Conservation (phyloP, 1,140 invertebrate genomes). For the Pararge aegeria region DNA sequence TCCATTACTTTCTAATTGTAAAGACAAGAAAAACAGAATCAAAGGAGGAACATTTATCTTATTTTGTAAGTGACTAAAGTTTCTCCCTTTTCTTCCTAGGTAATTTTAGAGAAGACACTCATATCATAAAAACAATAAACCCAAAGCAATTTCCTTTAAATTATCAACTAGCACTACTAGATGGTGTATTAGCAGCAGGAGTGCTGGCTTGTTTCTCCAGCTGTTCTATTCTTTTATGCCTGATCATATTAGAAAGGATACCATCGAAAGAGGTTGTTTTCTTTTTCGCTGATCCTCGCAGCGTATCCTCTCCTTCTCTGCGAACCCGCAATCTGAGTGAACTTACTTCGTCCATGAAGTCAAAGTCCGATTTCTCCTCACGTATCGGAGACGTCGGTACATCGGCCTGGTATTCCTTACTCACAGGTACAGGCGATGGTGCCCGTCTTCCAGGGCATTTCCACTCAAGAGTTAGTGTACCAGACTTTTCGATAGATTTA, state of each 20-base stretch:
- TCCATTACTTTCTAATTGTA: too few relatives aligned
- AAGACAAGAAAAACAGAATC: too few relatives aligned
- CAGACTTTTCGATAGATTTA: conserved; percentile 79
- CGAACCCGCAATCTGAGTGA: conserved; percentile 83
- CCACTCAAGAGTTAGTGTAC: conserved; percentile 81
- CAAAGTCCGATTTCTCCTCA: conserved; percentile 86
- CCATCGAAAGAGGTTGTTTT: conserved; percentile 88
- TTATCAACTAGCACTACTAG: conserved; percentile 38
- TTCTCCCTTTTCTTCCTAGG: too few relatives aligned
- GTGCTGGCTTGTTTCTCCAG: conserved; percentile 73
- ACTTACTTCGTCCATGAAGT: conserved; percentile 87
- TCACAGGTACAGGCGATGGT: conserved; percentile 74
- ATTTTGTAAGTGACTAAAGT: too few relatives aligned
- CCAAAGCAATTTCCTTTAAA: too few relatives aligned
- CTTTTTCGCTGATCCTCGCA: conserved; percentile 87
- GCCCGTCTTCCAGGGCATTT: conserved; percentile 83
- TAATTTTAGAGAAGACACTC: too few relatives aligned
- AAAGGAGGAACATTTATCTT: too few relatives aligned
- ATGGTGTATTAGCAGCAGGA: conserved; percentile 40
- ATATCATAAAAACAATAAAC: too few relatives aligned
- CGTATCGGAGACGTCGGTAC: conserved; percentile 60
- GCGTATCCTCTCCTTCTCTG: conserved; percentile 82
- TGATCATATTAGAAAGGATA: conserved; percentile 86
- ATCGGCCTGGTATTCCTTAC: conserved; percentile 68
- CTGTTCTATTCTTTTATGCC: conserved; percentile 84